Evolutionary conservation across 2,797 vertebrate genomes (phyloP), one percentile per base, ranked within the genome.

Genomic region (Sebastes minor): DNA sequence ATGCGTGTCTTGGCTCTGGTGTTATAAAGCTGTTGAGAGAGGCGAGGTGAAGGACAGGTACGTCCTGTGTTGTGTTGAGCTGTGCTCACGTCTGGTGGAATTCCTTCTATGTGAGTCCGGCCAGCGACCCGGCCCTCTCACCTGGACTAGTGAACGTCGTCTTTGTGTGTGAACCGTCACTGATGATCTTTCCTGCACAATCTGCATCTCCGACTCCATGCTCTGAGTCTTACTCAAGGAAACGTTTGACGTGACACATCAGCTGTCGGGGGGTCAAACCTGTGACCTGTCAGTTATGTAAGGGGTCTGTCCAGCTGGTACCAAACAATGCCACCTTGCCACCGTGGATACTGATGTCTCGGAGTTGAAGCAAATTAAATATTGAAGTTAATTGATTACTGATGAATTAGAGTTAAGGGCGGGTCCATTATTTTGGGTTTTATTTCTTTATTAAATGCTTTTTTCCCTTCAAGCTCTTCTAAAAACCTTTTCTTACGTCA

Each of bases 21-120:
- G 0, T 42, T 42, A 1, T 42, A 42, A 42, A 42, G 76, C 65
- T n/a, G 18, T 33, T 25, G 59, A 42, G 33, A 18, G 57, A 62
- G 71, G n/a, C 4, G 20, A 42, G 53, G 30, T 71, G 55, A 56
- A 33, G 60, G 68, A 74, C 81, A 62, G 79, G 65, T 79, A 23
- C 20, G n/a, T 70, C 67, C 71, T 62, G 63, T 64, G 56, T 52
- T 35, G 46, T 18, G 71, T 73, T 60, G 16, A 5, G 5, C 4
- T 42, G 18, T 5, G 46, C 33, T 38, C 35, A 0, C 22, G 27
- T 55, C 25, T 16, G 69, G 2, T 60, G 85, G 84, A 86, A 89
- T 87, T 81, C 78, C 32, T 69, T 81, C 86, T 76, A 83, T 83
- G 86, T 13, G 68, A 56, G 42, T 60, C 35, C 59, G 30, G 35